These are phyloP conservation scores for Diaphora mendica DNA, from an alignment of 2,888 invertebrate species.

Conservation along the genomic window DNA sequence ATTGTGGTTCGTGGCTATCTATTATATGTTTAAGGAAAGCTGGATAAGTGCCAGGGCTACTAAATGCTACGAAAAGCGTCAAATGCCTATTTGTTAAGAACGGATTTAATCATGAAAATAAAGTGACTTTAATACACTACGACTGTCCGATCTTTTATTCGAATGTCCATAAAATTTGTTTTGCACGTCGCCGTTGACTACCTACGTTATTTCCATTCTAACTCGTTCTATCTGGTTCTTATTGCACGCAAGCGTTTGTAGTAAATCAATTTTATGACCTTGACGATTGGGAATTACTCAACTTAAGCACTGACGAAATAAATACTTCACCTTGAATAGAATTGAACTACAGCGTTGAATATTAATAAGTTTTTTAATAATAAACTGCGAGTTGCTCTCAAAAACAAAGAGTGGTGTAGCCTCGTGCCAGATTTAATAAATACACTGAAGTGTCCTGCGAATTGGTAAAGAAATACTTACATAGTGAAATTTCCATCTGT, in stretches of 20 bases:
- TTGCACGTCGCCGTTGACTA: neutral
- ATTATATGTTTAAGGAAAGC: conserved; percentile 35
- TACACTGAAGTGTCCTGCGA: neutral
- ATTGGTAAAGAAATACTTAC: neutral
- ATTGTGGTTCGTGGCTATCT: conserved; percentile 35
- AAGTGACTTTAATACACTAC: conserved; percentile 22
- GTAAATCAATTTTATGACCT: conserved; percentile 13
- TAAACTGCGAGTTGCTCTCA: neutral
- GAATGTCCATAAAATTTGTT: conserved; percentile 21
- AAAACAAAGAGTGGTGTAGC: neutral
- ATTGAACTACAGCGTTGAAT: neutral
- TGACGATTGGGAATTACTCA: neutral
- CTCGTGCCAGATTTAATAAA: neutral
- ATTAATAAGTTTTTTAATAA: neutral
- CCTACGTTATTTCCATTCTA: neutral
- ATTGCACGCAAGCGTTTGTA: neutral
- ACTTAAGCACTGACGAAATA: neutral
- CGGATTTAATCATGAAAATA: conserved; percentile 34
- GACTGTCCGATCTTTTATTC: conserved; percentile 22
- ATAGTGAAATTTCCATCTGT: neutral
- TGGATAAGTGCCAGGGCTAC: conserved; percentile 53
- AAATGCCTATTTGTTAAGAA: conserved; percentile 13
- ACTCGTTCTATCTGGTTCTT: conserved; percentile 13
- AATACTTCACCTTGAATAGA: neutral
- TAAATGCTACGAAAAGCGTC: conserved; percentile 46